Conservation (phyloP, 2,113 vertebrate species). For the Zeus faber region DNA sequence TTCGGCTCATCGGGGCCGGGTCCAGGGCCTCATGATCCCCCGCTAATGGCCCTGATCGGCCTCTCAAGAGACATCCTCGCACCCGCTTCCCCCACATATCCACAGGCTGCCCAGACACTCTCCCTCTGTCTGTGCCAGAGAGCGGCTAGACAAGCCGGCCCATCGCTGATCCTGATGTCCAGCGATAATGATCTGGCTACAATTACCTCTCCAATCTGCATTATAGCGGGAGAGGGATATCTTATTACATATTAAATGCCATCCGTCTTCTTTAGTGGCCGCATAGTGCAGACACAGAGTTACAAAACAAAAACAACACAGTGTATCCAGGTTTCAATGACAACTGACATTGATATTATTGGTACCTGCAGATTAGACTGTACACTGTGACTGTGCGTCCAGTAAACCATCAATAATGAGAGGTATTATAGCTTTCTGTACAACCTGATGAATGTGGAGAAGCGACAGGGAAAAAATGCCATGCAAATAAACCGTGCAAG, state of each 20-base stretch:
- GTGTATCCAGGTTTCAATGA: not conserved
- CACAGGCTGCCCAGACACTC: too few relatives aligned
- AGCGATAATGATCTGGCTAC: constrained; percentile 21
- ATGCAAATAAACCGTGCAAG: too few relatives aligned
- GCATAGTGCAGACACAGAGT: not conserved
- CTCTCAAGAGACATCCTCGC: constrained; percentile 17
- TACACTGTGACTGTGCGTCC: not conserved
- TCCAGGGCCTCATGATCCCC: constrained; percentile 37
- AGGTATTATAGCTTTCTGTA: not conserved
- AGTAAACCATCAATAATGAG: too few relatives aligned
- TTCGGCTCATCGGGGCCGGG: constrained; percentile 7
- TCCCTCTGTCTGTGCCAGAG: constrained; percentile 7
- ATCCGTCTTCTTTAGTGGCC: constrained; percentile 18
- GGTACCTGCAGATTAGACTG: not conserved
- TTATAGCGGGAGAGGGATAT: constrained; percentile 18
- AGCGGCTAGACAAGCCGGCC: constrained; percentile 17
- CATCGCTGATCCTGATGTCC: constrained; percentile 8
- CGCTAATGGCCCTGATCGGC: constrained; percentile 37
- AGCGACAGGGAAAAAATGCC: too few relatives aligned
- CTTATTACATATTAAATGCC: constrained; percentile 13
- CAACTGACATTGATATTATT: not conserved
- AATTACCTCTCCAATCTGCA: constrained; percentile 23
- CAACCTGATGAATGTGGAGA: not conserved
- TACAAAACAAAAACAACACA: not conserved
- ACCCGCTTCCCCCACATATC: not conserved